Percentiles rank a stretch among this genome's conserved stretches.
Evolutionary conservation across 2,888 invertebrate genomes (phyloP).

Genomic region (Pseudococcus viburni): DNA sequence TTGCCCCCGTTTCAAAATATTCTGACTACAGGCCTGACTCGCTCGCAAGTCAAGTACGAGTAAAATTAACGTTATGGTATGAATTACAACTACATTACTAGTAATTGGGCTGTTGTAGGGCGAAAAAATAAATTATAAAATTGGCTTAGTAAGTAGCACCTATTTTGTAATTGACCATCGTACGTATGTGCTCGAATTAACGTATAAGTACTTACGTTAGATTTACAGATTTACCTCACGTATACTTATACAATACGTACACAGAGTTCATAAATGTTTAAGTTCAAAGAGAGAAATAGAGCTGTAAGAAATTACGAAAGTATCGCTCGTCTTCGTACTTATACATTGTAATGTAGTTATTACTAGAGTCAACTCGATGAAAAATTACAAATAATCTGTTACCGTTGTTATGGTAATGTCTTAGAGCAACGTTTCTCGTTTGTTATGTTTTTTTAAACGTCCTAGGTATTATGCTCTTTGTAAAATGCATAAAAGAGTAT

Average conservation of each 20-base stretch:
- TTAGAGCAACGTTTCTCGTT: constrained; percentile 18
- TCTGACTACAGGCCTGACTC: no score
- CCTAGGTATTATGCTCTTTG: constrained; percentile 14
- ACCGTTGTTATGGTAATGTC: constrained; percentile 51
- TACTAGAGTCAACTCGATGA: not conserved
- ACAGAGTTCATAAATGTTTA: not conserved
- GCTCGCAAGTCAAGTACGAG: no score
- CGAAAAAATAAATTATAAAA: not conserved
- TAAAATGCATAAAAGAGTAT: constrained; percentile 4
- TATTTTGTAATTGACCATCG: not conserved
- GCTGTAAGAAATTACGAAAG: not conserved
- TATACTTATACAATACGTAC: no score
- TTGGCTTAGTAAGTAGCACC: no score
- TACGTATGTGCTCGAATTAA: not conserved
- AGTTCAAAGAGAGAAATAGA: not conserved
- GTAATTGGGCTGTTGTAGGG: no score
- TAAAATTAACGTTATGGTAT: not conserved
- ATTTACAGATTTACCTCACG: no score
- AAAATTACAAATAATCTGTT: constrained; percentile 49
- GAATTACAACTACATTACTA: not conserved
- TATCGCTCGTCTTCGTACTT: not conserved
- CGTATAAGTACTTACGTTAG: not conserved
- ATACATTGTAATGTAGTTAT: not conserved
- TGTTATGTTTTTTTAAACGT: constrained; percentile 18
- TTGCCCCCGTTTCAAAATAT: no score